A percentile compares a stretch with the other conserved stretches of the same genome.
phyloP scores from a whole-genome alignment of 23 tunicate species.

The Halocynthia roretzi region DNA sequence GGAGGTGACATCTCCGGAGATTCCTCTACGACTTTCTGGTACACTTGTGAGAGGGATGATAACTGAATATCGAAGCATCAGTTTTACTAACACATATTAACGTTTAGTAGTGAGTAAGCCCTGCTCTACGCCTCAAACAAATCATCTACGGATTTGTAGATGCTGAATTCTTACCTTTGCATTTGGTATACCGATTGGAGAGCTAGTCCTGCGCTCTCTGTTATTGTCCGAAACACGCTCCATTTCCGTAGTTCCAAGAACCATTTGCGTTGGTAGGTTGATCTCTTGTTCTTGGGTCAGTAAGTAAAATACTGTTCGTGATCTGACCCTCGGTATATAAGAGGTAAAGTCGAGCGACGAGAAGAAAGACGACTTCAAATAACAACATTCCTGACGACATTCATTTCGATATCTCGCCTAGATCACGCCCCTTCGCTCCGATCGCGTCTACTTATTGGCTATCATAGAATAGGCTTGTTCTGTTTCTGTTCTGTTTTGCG shows the following conservation, averaged over 20 bases:
- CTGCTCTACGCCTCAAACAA: not conserved
- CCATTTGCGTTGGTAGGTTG: not conserved
- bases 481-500: too few relatives aligned
- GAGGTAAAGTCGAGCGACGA: too few relatives aligned
- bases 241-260: not conserved
- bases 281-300: not conserved
- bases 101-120: not conserved
- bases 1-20: constrained; percentile 7
- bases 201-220: not conserved
- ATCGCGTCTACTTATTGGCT: too few relatives aligned
- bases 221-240: not conserved
- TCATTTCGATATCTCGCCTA: too few relatives aligned
- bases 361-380: too few relatives aligned
- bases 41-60: not conserved
- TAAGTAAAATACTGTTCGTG: not conserved
- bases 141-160: too few relatives aligned
- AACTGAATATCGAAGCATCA: not conserved
- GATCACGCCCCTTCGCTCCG: too few relatives aligned
- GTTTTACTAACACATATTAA: not conserved
- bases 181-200: constrained; percentile 7
- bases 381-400: too few relatives aligned
- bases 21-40: constrained; percentile 2
- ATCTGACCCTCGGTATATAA: too few relatives aligned
- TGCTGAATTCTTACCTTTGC: not conserved
- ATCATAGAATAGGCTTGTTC: too few relatives aligned